phyloP scores from a whole-genome alignment of 2,888 invertebrate species.

The Rugalucina vietnamica region DNA sequence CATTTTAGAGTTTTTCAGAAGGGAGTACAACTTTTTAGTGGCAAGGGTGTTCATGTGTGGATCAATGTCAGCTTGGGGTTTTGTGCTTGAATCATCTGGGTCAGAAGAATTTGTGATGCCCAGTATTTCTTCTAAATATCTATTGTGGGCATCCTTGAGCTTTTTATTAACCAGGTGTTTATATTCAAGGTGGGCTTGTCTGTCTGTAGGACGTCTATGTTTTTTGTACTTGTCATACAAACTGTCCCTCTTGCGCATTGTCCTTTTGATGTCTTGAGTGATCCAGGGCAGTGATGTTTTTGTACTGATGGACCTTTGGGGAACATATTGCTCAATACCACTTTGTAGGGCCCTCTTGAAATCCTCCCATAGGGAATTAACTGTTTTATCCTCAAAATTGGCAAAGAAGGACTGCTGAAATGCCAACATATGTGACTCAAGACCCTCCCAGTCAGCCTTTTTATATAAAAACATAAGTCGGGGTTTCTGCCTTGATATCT shows the following conservation, averaged over 20 bases:
- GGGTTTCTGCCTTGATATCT: not conserved
- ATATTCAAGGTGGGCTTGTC: not conserved
- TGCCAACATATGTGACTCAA: constrained; percentile 4
- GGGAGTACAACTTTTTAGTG: constrained; percentile 38
- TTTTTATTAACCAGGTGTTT: not conserved
- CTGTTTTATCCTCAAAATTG: not conserved
- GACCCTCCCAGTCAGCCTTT: constrained; percentile 18
- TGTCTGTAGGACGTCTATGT: not conserved
- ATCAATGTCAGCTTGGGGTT: not conserved
- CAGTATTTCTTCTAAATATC: not conserved
- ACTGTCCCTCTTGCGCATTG: not conserved
- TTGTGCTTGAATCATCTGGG: not conserved
- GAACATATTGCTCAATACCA: not conserved
- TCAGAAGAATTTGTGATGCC: not conserved
- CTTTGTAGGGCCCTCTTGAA: not conserved
- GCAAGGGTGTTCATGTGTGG: not conserved
- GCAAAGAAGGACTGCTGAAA: constrained; percentile 13
- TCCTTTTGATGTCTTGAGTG: not conserved
- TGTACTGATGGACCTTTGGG: not conserved
- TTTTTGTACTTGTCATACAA: too few species aligned
- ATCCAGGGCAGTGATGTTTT: not conserved
- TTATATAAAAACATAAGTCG: constrained; percentile 15
- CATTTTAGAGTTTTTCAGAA: constrained; percentile 38
- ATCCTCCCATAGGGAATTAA: not conserved
- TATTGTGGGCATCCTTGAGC: not conserved